phyloP scores from a whole-genome alignment of 2,888 invertebrate species.

The Myopa testacea region DNA sequence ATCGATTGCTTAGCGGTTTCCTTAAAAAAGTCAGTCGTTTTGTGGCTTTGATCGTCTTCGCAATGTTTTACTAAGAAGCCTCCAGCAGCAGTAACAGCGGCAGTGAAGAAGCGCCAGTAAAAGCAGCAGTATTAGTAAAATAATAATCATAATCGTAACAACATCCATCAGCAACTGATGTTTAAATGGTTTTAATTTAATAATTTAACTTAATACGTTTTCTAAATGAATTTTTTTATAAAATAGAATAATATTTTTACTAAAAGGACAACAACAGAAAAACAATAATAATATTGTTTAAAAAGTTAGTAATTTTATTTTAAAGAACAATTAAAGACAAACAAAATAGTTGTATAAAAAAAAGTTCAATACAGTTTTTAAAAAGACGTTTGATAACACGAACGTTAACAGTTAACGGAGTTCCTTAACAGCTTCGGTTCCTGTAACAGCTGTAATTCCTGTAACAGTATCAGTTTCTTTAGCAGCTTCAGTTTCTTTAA shows the following conservation, averaged over 20 bases:
- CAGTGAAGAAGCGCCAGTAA: neutral
- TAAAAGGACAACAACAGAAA: too few relatives aligned
- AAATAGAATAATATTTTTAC: neutral
- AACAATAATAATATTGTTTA: too few relatives aligned
- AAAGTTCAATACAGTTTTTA: neutral
- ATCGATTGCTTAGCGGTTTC: conserved; percentile 52
- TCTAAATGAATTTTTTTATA: neutral
- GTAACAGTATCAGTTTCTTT: too few relatives aligned
- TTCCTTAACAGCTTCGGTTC: too few relatives aligned
- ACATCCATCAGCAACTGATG: neutral
- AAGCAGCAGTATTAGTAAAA: conserved; percentile 5
- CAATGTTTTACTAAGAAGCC: conserved; percentile 35
- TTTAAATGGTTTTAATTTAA: neutral
- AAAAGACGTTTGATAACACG: neutral
- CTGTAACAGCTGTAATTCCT: too few relatives aligned
- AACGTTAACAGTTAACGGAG: too few relatives aligned
- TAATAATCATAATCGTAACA: neutral
- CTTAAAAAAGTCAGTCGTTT: conserved; percentile 59
- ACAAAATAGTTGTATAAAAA: too few relatives aligned
- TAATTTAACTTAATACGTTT: conserved; percentile 2
- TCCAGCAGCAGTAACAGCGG: neutral
- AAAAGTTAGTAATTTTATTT: too few relatives aligned
- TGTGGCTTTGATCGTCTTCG: conserved; percentile 52
- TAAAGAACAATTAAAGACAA: too few relatives aligned
- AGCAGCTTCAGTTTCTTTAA: too few relatives aligned